phyloP scores from a whole-genome alignment of 2,888 invertebrate species.

The Rhagium mordax region DNA sequence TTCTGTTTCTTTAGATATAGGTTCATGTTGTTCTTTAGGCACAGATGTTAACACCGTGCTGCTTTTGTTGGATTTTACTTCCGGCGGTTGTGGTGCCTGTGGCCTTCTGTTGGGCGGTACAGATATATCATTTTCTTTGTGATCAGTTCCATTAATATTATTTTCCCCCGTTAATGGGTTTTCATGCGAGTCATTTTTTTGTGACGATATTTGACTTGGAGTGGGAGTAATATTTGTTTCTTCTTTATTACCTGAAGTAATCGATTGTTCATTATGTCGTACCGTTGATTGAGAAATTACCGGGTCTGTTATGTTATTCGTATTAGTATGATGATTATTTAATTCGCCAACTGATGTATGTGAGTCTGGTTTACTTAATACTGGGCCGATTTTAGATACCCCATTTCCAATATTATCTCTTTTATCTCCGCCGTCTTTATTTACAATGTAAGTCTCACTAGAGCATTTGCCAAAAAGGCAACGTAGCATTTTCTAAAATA shows the following conservation, averaged over 20 bases:
- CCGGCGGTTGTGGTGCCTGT: background rate
- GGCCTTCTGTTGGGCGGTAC: background rate
- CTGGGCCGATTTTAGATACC: background rate
- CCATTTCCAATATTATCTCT: background rate
- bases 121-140: background rate
- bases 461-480: constrained; percentile 22
- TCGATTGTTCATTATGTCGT: background rate
- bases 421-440: background rate
- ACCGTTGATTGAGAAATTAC: background rate
- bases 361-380: background rate
- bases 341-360: background rate
- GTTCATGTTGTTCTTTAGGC: too few species aligned
- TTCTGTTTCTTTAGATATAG: background rate
- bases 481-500: background rate
- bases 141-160: background rate
- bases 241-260: background rate
- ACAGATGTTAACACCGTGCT: background rate
- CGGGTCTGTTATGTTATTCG: background rate
- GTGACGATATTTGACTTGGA: background rate
- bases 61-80: background rate
- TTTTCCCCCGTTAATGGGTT: background rate
- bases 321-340: background rate
- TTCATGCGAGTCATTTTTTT: background rate
- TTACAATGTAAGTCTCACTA: constrained; percentile 24
- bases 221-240: background rate